Conservation (phyloP, 1,140 invertebrate species). For the Microplitis demolitor region DNA sequence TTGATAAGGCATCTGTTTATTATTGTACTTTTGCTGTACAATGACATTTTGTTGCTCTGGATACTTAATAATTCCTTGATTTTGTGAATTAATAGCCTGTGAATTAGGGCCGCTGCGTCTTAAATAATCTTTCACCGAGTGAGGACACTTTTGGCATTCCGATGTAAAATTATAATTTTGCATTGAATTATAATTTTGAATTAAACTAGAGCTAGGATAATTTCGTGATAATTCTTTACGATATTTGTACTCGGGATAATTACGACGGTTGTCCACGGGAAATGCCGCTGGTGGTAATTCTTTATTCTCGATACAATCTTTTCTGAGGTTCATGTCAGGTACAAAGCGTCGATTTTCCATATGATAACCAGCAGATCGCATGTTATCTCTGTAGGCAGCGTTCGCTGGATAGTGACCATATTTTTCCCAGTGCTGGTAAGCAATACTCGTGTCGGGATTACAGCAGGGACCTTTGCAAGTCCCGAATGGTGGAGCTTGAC, state of each 20-base stretch:
- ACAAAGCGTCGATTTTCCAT: slow-evolving; percentile 44
- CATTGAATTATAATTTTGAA: slow-evolving; percentile 46
- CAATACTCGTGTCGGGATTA: slow-evolving; percentile 44
- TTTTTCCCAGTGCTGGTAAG: slow-evolving; percentile 52
- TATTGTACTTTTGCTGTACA: slow-evolving; percentile 46
- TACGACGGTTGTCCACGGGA: slow-evolving; percentile 44
- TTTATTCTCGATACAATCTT: slow-evolving; percentile 45
- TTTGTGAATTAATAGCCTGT: slow-evolving; percentile 33
- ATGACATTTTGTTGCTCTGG: slow-evolving; percentile 39
- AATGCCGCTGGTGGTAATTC: slow-evolving; percentile 32
- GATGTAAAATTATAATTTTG: slow-evolving; percentile 47
- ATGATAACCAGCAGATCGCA: slow-evolving; percentile 37
- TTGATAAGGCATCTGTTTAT: slow-evolving; percentile 50
- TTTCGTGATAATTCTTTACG: slow-evolving; percentile 47
- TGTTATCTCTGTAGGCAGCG: slow-evolving; percentile 47
- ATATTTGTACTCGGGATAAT: slow-evolving; percentile 50
- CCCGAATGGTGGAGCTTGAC: slow-evolving; percentile 39
- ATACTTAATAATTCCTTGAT: slow-evolving; percentile 50
- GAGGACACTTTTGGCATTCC: slow-evolving; percentile 54
- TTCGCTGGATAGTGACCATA: slow-evolving; percentile 46
- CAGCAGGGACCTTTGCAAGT: slow-evolving; percentile 55
- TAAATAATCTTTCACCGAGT: slow-evolving; percentile 46
- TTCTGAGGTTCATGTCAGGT: slow-evolving; percentile 44
- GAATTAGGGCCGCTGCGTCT: slow-evolving; percentile 27
- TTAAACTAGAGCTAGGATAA: slow-evolving; percentile 40